These are phyloP conservation scores for Hormaphis cornu DNA, from an alignment of 1,140 invertebrate species.

Conservation along the genomic window DNA sequence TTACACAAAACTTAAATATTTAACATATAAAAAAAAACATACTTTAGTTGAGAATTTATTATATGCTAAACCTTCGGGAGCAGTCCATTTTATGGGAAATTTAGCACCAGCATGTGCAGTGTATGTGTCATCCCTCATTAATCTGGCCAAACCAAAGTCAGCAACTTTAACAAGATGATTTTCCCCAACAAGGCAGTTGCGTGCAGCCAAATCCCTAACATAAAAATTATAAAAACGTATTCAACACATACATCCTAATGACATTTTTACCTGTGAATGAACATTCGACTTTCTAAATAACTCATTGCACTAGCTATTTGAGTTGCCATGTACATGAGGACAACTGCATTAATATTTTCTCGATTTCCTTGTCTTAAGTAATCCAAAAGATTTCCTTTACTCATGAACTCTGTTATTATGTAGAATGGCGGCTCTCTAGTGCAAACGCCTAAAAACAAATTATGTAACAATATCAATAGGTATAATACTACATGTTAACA, in stretches of 20 bases:
- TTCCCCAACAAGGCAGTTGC: slow-evolving; percentile 96
- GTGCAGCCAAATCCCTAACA: slow-evolving; percentile 84
- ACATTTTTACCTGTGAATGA: slow-evolving; percentile 76
- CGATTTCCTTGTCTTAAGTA: slow-evolving; percentile 84
- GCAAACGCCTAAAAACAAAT: slow-evolving; percentile 64
- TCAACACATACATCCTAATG: not conserved
- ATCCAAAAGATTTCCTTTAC: slow-evolving; percentile 92
- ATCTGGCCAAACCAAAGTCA: slow-evolving; percentile 92
- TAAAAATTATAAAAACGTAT: not conserved
- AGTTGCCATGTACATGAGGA: slow-evolving; percentile 97
- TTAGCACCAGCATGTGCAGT: slow-evolving; percentile 96
- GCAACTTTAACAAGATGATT: slow-evolving; percentile 73
- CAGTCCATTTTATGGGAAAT: slow-evolving; percentile 99
- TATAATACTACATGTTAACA: not conserved
- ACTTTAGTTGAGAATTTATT: slow-evolving; percentile 97
- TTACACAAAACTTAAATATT: not conserved
- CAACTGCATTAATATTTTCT: slow-evolving; percentile 84
- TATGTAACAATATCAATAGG: not conserved
- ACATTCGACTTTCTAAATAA: slow-evolving; percentile 89
- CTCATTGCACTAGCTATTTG: slow-evolving; percentile 98
- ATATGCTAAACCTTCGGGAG: slow-evolving; percentile 95
- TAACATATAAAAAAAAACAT: slow-evolving; percentile 29
- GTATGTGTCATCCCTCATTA: slow-evolving; percentile 96
- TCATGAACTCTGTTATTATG: slow-evolving; percentile 99
- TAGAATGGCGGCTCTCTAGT: slow-evolving; percentile 97